Evolutionary conservation across 2,797 vertebrate species (phyloP), one percentile per base, ranked within the genome.

Genomic region (Gymnoscopelus braueri): DNA sequence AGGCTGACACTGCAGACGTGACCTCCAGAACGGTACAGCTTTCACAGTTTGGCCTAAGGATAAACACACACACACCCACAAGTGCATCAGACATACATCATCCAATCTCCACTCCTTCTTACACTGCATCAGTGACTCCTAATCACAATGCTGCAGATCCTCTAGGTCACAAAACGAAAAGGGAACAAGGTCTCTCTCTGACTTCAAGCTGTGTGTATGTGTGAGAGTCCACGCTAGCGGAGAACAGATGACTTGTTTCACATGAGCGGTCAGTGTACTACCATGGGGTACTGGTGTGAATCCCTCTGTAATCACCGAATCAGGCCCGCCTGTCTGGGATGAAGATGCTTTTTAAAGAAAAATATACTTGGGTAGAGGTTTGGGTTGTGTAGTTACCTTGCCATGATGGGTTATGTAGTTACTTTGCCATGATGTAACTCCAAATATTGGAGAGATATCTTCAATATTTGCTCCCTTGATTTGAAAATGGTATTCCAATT

Each of bases 231-330:
- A 66, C 9, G 39, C 39, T 64, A 60, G 59, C 62, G 65, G 13
- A 57, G 78, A 69, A 74, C 63, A 71, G 69, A 80, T 71, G 60
- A 65, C 69, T 79, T 78, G 60, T 82, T 83, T 78, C 68, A 72
- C 67, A 65, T 69, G 60, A 82, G 54, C 59, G 59, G 47, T 24
- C 47, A 15, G 56, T 63, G 62, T 74, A 67, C 80, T 73, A 57
- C 79, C 32, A 51, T 26, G 13, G 35, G 47, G 47, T 71, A 67
- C 60, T 68, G 24, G 39, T 59, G n/a, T 75, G 63, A 65, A 70
- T 71, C 66, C 14, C 48, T 60, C 23, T 8, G 15, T 69, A 72
- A 65, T 73, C 71, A 63, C 47, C 14, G 26, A 11, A 50, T 62
- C 35, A 3, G 44, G 52, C 23, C 29, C 48, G 14, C 14, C 65